Evolutionary conservation across 2,888 invertebrate genomes (phyloP).

Genomic region (Antheraea assamensis): DNA sequence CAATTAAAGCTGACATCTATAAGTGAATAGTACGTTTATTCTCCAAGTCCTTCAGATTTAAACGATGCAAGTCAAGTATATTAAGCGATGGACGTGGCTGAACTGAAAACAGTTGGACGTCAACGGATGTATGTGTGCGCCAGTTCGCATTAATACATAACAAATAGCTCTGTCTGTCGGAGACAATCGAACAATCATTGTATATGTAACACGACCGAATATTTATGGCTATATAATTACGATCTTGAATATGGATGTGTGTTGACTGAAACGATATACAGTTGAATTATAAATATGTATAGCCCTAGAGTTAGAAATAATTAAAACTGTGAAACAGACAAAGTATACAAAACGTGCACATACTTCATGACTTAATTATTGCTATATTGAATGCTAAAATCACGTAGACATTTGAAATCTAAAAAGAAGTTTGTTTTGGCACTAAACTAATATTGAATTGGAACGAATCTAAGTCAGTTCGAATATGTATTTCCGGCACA

Average conservation of each 20-base stretch:
- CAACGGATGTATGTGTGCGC: conserved; percentile 69
- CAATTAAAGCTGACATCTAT: conserved; percentile 21
- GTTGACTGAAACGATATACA: background rate
- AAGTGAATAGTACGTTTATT: conserved; percentile 49
- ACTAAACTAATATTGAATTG: background rate
- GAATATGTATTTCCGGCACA: background rate
- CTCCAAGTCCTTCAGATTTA: conserved; percentile 54
- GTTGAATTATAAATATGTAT: background rate
- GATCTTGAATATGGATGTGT: background rate
- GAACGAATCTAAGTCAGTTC: background rate
- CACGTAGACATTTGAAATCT: background rate
- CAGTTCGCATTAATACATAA: conserved; percentile 66
- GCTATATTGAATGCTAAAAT: background rate
- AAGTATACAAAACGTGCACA: no score
- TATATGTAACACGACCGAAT: conserved; percentile 57
- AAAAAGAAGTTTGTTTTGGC: background rate
- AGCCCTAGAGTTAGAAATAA: no score
- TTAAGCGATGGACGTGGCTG: conserved; percentile 56
- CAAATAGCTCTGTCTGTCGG: conserved; percentile 58
- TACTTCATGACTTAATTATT: background rate
- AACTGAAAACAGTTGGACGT: conserved; percentile 73
- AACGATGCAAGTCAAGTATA: conserved; percentile 58
- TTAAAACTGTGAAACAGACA: no score
- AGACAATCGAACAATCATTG: conserved; percentile 62
- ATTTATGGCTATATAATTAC: conserved; percentile 39